Conservation (phyloP, 2,888 invertebrate genomes). For the Mermis nigrescens region DNA sequence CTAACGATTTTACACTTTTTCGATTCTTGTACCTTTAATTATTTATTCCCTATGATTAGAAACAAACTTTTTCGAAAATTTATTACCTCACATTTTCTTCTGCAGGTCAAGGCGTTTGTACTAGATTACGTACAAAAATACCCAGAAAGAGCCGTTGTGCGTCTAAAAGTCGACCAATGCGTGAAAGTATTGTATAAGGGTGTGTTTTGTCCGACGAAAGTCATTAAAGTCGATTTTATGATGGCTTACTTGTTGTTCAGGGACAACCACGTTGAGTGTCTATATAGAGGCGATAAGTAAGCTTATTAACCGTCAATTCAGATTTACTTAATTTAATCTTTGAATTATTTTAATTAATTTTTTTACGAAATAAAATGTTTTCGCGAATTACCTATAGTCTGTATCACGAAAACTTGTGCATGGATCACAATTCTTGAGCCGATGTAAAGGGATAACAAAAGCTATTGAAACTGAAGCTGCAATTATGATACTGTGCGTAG, state of each 20-base stretch:
- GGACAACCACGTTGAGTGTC: not conserved
- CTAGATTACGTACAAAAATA: not conserved
- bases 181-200: not conserved
- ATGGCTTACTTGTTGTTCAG: not conserved
- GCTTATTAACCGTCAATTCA: not conserved
- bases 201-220: not conserved
- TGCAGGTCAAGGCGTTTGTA: not conserved
- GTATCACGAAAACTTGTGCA: too few relatives aligned
- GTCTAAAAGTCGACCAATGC: not conserved
- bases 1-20: too few relatives aligned
- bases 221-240: not conserved
- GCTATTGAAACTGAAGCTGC: too few relatives aligned
- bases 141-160: conserved; percentile 1
- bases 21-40: too few relatives aligned
- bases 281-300: conserved; percentile 1
- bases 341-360: not conserved
- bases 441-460: too few relatives aligned
- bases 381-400: too few relatives aligned
- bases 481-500: too few relatives aligned
- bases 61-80: not conserved
- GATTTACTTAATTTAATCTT: not conserved
- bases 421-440: too few relatives aligned
- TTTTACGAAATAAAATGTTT: too few relatives aligned
- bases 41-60: too few relatives aligned
- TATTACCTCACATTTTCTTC: not conserved